These are phyloP conservation scores for Falco berigora DNA, from an alignment of 2,797 vertebrate genomes.

Conservation along the genomic window DNA sequence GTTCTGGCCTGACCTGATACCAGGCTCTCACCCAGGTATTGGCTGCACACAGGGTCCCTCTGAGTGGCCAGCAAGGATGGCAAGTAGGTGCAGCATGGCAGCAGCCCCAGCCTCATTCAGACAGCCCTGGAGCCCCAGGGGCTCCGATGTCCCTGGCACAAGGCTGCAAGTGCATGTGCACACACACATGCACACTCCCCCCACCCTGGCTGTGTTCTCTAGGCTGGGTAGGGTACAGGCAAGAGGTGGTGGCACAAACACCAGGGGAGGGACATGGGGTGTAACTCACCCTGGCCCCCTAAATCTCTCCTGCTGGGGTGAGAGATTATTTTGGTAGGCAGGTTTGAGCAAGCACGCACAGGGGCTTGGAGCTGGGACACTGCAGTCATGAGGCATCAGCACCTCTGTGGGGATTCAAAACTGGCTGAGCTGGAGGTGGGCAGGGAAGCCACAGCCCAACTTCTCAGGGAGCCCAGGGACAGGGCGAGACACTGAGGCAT, in stretches of 20 bases:
- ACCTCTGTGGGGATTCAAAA: background rate
- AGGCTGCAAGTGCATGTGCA: background rate
- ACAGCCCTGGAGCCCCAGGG: background rate
- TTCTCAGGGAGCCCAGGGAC: background rate
- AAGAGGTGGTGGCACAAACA: background rate
- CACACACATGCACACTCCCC: too few species aligned
- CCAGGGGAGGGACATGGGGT: background rate
- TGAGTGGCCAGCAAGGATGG: background rate
- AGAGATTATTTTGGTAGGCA: background rate
- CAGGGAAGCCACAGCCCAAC: background rate
- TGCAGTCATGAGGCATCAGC: background rate
- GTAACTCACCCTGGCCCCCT: background rate
- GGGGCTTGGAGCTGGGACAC: background rate
- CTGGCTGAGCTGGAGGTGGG: background rate
- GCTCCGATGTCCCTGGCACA: background rate
- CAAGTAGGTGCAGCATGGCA: background rate
- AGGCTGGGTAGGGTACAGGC: too few species aligned
- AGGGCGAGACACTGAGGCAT: background rate
- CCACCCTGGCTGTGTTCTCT: background rate
- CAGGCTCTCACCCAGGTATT: background rate
- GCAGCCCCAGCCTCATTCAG: background rate
- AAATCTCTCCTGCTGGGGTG: background rate
- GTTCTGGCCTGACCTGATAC: background rate
- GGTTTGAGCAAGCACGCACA: background rate
- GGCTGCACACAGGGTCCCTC: background rate